Base-by-base conservation (phyloP, 2,888 invertebrate genomes). In the Agrotis puta region DNA sequence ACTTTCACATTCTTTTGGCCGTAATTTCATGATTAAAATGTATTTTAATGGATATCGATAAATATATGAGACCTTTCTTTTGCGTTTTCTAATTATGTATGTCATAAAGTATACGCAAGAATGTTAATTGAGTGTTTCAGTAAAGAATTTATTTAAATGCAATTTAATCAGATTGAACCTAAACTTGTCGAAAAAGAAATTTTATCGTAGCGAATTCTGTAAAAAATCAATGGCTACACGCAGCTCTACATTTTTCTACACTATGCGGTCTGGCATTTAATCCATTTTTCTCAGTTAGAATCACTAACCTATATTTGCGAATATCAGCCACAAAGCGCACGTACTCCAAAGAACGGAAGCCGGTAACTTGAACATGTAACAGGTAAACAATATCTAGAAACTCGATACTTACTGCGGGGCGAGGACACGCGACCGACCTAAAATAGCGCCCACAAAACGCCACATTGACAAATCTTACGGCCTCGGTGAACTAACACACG, bases 381-480 rank as follows among this genome's bases (percentile, higher is more conserved):
- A 92, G 90, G 93, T 93, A 94, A 93, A 94, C 90, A 92, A 91
- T 92, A 89, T 90, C 90, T 91, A 91, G 93, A 91, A 94, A 95
- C 88, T 84, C 82, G 92, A 94, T 92, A 89, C 88, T 74, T 65
- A 24, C 66, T 22, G 16, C 79, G 74, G 82, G 81, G 84, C 87
- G 88, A 88, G 88, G 92, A 88, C 94, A 94, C 95, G 94, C 92
- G 94, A 88, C 93, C 89, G 86, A 87, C 91, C 93, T 89, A 89
- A 96, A 96, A 95, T 95, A 95, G 95, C 91, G 85, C 88, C 95
- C 94, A 92, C 94, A 94, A 90, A 92, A 92, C 90, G 89, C 92
- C 93, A 90, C 92, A 94, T 95, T 96, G 96, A 96, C 95, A 96
- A 96, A 96, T 96, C 96, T 95, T 94, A 94, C 92, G 87, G 94